A percentile compares a stretch with the other conserved stretches of the same genome.
These are phyloP conservation scores for Pomatorhinus ruficollis DNA, from an alignment of 2,113 vertebrate genomes.

Conservation along the genomic window DNA sequence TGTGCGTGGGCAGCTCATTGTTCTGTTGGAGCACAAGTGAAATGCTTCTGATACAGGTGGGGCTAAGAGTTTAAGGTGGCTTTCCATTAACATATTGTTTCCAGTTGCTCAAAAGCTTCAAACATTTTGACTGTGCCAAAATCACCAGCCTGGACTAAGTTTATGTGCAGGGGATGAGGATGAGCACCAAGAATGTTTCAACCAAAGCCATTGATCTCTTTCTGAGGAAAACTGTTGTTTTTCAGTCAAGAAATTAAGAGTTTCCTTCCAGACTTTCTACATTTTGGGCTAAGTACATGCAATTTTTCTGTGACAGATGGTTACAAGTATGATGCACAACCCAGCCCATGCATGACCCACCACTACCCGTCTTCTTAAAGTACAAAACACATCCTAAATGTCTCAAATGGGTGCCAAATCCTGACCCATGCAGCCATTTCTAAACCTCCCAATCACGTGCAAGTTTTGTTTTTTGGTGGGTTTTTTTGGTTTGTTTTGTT, in stretches of 20 bases:
- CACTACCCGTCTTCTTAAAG: background rate
- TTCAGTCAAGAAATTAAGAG: background rate
- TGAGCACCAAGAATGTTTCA: background rate
- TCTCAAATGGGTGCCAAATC: background rate
- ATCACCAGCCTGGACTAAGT: background rate
- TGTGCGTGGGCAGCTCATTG: background rate
- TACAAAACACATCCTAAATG: background rate
- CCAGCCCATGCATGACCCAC: background rate
- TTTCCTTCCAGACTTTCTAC: background rate
- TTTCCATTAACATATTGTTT: background rate
- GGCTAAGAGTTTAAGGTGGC: background rate
- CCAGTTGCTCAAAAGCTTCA: background rate
- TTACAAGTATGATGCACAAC: background rate
- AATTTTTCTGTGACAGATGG: background rate
- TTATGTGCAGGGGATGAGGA: background rate
- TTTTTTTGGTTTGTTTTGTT: background rate
- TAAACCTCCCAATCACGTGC: rapidly evolving
- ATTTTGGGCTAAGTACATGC: background rate
- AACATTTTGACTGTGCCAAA: background rate
- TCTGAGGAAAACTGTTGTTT: background rate
- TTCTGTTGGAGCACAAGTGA: background rate
- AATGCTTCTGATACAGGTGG: background rate
- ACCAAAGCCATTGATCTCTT: background rate
- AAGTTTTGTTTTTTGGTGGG: no score
- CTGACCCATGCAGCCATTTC: rapidly evolving